These are phyloP conservation scores for Helleia helle DNA, from an alignment of 2,888 invertebrate species.

Conservation along the genomic window DNA sequence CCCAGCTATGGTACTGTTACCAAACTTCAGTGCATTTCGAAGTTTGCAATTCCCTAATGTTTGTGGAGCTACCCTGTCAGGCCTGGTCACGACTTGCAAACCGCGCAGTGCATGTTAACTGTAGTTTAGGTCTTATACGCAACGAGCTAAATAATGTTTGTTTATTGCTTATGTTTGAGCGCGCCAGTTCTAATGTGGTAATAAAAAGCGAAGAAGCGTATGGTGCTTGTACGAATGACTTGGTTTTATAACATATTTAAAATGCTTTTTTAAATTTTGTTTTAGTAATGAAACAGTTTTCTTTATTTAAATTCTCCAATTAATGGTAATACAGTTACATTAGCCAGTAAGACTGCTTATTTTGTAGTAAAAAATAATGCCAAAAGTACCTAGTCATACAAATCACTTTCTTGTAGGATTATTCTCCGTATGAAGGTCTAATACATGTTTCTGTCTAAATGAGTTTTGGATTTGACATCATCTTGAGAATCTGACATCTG, in stretches of 20 bases:
- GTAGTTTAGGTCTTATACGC: neutral
- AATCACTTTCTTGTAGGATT: too few relatives aligned
- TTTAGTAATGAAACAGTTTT: too few relatives aligned
- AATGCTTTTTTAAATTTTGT: too few relatives aligned
- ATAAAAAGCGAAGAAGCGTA: neutral
- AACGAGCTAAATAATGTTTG: neutral
- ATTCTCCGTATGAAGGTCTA: too few relatives aligned
- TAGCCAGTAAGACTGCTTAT: too few relatives aligned
- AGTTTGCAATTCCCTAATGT: slow-evolving; percentile 25
- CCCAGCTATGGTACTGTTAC: slow-evolving; percentile 24
- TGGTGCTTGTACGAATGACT: neutral
- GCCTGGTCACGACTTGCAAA: slow-evolving; percentile 17
- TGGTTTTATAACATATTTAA: too few relatives aligned
- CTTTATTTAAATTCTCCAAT: neutral
- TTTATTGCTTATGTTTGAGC: neutral
- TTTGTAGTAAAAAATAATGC: neutral
- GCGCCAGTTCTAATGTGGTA: neutral
- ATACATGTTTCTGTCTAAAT: too few relatives aligned
- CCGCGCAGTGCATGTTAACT: slow-evolving; percentile 9
- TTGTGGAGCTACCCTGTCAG: slow-evolving; percentile 21
- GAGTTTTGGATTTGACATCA: too few relatives aligned
- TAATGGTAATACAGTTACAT: neutral
- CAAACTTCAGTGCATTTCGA: slow-evolving; percentile 24
- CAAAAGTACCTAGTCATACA: too few relatives aligned
- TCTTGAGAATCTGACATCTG: too few relatives aligned